A percentile compares a stretch with the other conserved stretches of the same genome.
Conservation (phyloP, 2,797 vertebrate genomes). For the Morelia viridis region DNA sequence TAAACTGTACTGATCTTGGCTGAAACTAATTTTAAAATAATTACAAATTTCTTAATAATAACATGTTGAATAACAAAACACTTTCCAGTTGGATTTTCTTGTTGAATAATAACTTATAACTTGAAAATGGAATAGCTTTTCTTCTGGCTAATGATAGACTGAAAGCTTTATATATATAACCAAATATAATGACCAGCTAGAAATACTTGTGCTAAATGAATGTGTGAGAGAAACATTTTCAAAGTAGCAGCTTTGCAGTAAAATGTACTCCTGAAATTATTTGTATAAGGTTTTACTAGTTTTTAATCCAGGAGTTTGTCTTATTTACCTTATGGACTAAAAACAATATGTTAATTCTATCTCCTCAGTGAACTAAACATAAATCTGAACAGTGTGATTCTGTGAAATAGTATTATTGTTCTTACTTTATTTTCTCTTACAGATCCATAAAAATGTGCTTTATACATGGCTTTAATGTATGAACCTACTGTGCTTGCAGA, state of each 20-base stretch:
- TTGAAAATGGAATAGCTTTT: not conserved
- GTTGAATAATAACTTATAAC: not conserved
- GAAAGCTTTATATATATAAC: not conserved
- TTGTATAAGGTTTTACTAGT: not conserved
- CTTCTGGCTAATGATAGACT: not conserved
- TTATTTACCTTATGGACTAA: not conserved
- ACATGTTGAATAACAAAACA: not conserved
- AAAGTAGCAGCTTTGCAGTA: not conserved
- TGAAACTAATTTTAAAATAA: slow-evolving; percentile 33
- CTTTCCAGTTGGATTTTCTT: not conserved
- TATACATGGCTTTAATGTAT: not conserved
- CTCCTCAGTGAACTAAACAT: not conserved
- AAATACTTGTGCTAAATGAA: slow-evolving; percentile 9
- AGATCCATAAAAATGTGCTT: not conserved
- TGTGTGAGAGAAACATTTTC: not conserved
- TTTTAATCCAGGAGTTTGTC: not conserved
- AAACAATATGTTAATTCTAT: not conserved
- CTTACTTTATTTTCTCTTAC: not conserved
- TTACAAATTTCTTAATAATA: not conserved
- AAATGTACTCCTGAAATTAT: not conserved
- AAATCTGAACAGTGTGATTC: not conserved
- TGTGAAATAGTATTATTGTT: not conserved
- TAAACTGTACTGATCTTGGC: not conserved
- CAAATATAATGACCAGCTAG: not conserved
- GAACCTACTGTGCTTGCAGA: not conserved